Evolutionary conservation across 2,113 vertebrate species (phyloP), one percentile per base, ranked within the genome.

Genomic region (Hyaena hyaena): DNA sequence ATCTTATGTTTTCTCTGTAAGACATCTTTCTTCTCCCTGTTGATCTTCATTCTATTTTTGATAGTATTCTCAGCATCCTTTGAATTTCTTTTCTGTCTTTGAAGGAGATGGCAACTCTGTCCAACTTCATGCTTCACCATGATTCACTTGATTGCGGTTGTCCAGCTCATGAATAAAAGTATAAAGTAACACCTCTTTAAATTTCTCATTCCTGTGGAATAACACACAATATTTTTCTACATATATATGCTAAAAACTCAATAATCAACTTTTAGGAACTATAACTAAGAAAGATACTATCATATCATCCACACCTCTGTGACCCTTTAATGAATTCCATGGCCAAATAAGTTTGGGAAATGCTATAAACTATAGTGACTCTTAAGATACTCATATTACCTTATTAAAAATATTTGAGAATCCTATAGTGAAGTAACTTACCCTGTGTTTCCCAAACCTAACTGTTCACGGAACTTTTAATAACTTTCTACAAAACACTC

Each of bases 41-140:
- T 58, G 73, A 87, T 73, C 53, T 93, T 55, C 53, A 48, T 71
- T 88, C 14, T 80, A 55, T 79, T 69, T 85, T 48, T 68, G n/a
- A 92, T 79, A 65, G 10, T 84, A 63, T 87, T 86, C 26, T 80
- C 48, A 85, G 63, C 82, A 15, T 63, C 73, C 33, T 85, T 83
- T 91, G 55, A 92, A 95, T 88, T 93, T 63, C n/a, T 35, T 91
- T 92, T 76, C 73, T 91, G 23, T 45, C 86, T 96, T 91, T 58
- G 28, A 90, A 71, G 26, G 45, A 73, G 9, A 63, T 2, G 88
- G 58, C 58, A 53, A 35, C 3, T 68, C 21, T 79, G 21, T 39
- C 73, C 43, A 79, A n/a, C 33, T 73, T 92, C 33, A 12, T 73
- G 58, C 81, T 90, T 85, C 45, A 35, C 77, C 23, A 71, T 12